These are phyloP conservation scores for Struthidea cinerea DNA, from an alignment of 2,113 vertebrate genomes.

Conservation along the genomic window DNA sequence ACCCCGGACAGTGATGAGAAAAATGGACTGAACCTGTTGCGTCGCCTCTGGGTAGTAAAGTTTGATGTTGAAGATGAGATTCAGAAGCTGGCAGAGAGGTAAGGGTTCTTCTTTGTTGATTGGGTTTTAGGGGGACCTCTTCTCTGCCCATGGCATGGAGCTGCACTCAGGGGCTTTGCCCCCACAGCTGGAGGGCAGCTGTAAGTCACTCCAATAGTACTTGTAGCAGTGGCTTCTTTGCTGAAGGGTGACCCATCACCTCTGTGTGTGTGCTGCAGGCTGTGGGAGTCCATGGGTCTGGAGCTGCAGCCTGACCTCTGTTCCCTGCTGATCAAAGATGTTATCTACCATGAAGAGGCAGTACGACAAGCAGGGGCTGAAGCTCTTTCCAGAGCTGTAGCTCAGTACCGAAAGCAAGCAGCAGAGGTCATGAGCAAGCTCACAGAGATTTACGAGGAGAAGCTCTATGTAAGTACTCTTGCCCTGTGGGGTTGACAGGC, in stretches of 20 bases:
- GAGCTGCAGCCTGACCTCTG: slow-evolving; percentile 90
- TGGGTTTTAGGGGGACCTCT: not conserved
- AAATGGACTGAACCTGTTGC: slow-evolving; percentile 84
- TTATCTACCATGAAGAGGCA: slow-evolving; percentile 90
- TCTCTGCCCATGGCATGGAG: not conserved
- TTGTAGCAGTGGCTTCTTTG: not conserved
- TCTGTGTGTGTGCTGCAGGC: slow-evolving; percentile 62
- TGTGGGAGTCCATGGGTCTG: slow-evolving; percentile 87
- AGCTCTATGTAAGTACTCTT: slow-evolving; percentile 86
- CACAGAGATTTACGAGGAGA: slow-evolving; percentile 92
- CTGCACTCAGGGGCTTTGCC: not conserved
- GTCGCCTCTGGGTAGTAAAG: slow-evolving; percentile 90
- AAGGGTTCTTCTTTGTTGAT: not conserved
- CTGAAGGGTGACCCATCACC: not conserved
- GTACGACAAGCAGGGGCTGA: slow-evolving; percentile 88
- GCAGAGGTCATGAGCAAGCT: slow-evolving; percentile 84
- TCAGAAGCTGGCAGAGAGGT: slow-evolving; percentile 84
- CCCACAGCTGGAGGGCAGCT: not conserved
- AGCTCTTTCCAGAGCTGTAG: slow-evolving; percentile 87
- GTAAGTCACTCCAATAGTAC: not conserved
- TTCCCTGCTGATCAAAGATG: slow-evolving; percentile 87
- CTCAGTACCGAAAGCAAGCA: slow-evolving; percentile 83
- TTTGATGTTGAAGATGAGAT: slow-evolving; percentile 92
- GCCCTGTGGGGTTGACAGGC: not conserved
- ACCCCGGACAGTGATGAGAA: slow-evolving; percentile 83